These are phyloP conservation scores for Lathamus discolor DNA, from an alignment of 2,113 vertebrate species.

Conservation along the genomic window DNA sequence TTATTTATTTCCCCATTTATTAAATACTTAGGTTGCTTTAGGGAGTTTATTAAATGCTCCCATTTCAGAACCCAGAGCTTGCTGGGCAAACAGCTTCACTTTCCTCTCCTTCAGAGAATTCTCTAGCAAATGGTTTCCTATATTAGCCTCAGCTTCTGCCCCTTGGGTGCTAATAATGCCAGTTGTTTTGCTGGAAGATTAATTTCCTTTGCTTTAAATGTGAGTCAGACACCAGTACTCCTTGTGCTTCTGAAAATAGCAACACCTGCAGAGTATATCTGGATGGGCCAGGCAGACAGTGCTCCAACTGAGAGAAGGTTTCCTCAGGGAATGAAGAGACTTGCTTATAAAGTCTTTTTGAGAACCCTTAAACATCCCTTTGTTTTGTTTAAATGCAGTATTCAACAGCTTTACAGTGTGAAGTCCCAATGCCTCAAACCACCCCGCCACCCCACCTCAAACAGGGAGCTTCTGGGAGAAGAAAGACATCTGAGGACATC, in stretches of 20 bases:
- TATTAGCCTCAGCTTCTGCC: slow-evolving; percentile 43
- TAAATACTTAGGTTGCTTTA: slow-evolving; percentile 20
- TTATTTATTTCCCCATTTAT: slow-evolving; percentile 40
- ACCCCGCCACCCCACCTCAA: no score
- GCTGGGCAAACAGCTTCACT: background rate
- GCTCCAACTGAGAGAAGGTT: background rate
- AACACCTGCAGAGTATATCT: slow-evolving; percentile 27
- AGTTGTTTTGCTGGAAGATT: slow-evolving; percentile 50
- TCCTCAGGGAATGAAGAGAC: slow-evolving; percentile 30
- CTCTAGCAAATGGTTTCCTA: slow-evolving; percentile 38
- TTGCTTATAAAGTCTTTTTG: slow-evolving; percentile 14
- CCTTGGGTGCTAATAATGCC: slow-evolving; percentile 29
- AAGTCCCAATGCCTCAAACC: background rate
- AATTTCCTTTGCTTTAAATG: slow-evolving; percentile 63
- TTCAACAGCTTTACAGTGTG: background rate
- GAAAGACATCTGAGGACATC: background rate
- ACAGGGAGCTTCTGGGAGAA: background rate
- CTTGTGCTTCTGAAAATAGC: slow-evolving; percentile 44
- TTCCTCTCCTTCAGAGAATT: slow-evolving; percentile 28
- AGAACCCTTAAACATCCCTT: slow-evolving; percentile 2
- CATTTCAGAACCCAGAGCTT: slow-evolving; percentile 31
- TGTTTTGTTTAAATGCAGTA: slow-evolving; percentile 30
- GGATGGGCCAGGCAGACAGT: background rate
- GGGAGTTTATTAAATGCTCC: slow-evolving; percentile 35
- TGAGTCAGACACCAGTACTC: slow-evolving; percentile 35